Conservation (phyloP, 2,888 invertebrate species). For the Caenorhabditis sp. region DNA sequence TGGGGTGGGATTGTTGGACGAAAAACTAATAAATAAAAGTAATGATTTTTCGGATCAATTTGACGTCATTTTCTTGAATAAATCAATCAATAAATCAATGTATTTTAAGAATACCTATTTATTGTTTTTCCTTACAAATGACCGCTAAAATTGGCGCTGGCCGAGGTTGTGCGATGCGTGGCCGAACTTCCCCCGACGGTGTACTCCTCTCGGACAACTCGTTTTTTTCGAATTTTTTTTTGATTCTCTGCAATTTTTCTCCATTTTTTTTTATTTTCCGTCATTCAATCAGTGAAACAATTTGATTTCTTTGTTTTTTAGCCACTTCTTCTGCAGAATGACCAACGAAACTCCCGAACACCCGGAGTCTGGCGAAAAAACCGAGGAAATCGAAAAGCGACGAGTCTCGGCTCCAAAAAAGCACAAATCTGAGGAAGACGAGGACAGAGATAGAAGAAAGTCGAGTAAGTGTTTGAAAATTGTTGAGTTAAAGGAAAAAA, state of each 20-base stretch:
- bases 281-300: no score
- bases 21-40: no score
- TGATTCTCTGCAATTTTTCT: background rate
- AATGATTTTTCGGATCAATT: no score
- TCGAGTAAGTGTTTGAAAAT: constrained; percentile 15
- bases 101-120: no score
- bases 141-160: no score
- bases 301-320: background rate
- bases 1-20: no score
- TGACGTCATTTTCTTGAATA: no score
- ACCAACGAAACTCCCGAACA: constrained; percentile 12
- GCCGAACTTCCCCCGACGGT: background rate
- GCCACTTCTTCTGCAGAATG: background rate
- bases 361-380: background rate
- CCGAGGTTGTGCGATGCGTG: background rate
- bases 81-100: no score
- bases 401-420: constrained; percentile 11
- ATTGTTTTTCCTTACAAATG: no score
- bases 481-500: background rate
- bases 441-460: constrained; percentile 31
- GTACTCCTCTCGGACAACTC: constrained; percentile 18
- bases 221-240: background rate
- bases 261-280: background rate
- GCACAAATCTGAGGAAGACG: constrained; percentile 22
- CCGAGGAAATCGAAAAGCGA: constrained; percentile 9